Evolutionary conservation across 2,113 vertebrate species (phyloP), one percentile per base, ranked within the genome.

Genomic region (Forbesichthys agassizii): DNA sequence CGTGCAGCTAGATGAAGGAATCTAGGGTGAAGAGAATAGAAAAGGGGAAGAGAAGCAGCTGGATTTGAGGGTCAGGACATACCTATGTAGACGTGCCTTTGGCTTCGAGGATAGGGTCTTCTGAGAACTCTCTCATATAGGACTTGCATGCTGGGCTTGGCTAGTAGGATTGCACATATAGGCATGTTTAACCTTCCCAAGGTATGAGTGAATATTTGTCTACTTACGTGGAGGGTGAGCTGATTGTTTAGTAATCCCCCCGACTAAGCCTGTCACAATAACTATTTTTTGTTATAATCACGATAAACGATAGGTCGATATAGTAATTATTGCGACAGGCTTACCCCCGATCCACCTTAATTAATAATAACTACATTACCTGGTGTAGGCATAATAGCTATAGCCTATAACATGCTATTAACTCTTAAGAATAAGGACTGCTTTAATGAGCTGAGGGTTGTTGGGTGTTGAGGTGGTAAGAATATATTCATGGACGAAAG

Each of bases 151-250:
- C 95, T 98, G 95, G 96, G 91, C 92, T 98, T 95, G 93, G 96
- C 98, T 99, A 98, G 96, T 98, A 94, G 95, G 93, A 98, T 97
- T 96, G 95, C 88, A 98, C 95, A 97, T 94, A 98, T 90, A 97
- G 86, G 91, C 68, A 95, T 93, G 91, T 98, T 98, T 90, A 95
- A 93, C 85, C 56, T 94, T 92, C 78, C 91, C n/a, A 78, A 73
- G 48, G 52, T 47, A 75, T 69, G 75, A 63, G 71, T 88, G 78
- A 82, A 75, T 68, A 71, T 62, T 14, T 69, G 49, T 66, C 76
- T 53, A 75, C 48, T 92, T 91, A 88, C 86, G 83, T 89, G 85
- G 88, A 76, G 0, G 33, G 49, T 79, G 49, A 82, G 27, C 42
- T 73, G 36, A 53, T 47, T 62, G 63, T 52, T 27, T 56, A 8